Evolutionary conservation across 2,797 vertebrate genomes (phyloP).

Genomic region (Bradypus variegatus): DNA sequence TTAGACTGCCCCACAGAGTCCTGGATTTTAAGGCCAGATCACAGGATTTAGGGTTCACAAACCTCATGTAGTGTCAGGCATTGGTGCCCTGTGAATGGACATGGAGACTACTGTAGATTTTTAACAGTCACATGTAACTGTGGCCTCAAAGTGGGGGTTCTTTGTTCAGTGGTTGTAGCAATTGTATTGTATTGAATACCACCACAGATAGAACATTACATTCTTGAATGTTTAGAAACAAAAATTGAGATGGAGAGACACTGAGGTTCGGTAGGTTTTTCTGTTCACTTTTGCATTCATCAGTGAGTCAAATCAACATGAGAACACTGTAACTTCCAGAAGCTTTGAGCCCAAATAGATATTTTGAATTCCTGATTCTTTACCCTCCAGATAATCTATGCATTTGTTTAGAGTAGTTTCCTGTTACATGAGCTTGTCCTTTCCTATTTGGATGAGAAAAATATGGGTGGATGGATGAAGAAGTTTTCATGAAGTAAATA

Average conservation of each 20-base stretch:
- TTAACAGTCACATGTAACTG: neutral
- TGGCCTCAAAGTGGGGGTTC: neutral
- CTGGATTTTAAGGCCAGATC: neutral
- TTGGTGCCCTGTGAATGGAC: neutral
- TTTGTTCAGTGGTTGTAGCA: neutral
- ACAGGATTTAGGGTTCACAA: neutral
- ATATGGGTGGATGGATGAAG: fast-evolving
- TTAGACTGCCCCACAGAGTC: neutral
- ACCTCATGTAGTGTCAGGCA: neutral
- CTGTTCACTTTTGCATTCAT: neutral
- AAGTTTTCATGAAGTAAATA: neutral
- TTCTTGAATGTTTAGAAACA: neutral
- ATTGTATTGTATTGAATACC: neutral
- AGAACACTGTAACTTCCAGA: neutral
- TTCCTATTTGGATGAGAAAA: neutral
- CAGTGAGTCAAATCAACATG: neutral
- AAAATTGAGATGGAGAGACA: neutral
- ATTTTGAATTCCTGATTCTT: neutral
- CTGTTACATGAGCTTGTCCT: neutral
- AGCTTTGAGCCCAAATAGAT: neutral
- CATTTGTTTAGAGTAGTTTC: neutral
- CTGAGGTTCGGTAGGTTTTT: neutral
- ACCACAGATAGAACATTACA: neutral
- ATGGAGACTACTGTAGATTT: neutral
- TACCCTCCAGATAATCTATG: neutral